These are phyloP conservation scores for Epirrhoe tristata DNA, from an alignment of 2,888 invertebrate genomes.

Conservation along the genomic window DNA sequence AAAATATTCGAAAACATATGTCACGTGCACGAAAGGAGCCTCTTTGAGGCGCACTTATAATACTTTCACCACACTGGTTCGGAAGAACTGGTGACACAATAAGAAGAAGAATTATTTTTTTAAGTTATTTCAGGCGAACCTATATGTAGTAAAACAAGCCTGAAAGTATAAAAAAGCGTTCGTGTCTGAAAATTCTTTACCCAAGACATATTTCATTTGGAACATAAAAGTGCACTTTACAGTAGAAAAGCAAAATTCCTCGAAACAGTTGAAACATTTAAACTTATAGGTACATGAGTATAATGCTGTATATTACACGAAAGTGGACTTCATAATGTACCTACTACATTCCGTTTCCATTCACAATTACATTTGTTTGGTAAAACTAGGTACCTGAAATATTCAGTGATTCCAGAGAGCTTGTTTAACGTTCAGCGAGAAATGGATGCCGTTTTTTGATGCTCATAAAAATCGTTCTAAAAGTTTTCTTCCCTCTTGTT, in stretches of 20 bases:
- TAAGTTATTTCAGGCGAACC: too few species aligned
- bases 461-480: neutral
- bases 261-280: slow-evolving; percentile 1
- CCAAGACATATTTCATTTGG: neutral
- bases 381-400: neutral
- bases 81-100: too few species aligned
- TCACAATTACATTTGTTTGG: slow-evolving; percentile 5
- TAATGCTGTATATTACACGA: neutral
- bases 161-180: too few species aligned
- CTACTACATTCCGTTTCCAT: neutral
- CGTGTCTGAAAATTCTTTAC: too few species aligned
- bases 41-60: too few species aligned
- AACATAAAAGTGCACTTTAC: neutral
- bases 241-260: neutral
- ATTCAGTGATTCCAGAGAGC: slow-evolving; percentile 2
- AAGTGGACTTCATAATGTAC: neutral
- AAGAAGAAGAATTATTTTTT: too few species aligned
- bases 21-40: too few species aligned
- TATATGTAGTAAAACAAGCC: too few species aligned
- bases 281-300: neutral
- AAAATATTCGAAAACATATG: too few species aligned
- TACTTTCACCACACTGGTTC: too few species aligned
- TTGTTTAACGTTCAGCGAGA: neutral
- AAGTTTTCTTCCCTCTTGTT: too few species aligned
- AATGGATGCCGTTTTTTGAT: neutral